Conservation (phyloP, 2,888 invertebrate species). For the Odontomyia ornata region DNA sequence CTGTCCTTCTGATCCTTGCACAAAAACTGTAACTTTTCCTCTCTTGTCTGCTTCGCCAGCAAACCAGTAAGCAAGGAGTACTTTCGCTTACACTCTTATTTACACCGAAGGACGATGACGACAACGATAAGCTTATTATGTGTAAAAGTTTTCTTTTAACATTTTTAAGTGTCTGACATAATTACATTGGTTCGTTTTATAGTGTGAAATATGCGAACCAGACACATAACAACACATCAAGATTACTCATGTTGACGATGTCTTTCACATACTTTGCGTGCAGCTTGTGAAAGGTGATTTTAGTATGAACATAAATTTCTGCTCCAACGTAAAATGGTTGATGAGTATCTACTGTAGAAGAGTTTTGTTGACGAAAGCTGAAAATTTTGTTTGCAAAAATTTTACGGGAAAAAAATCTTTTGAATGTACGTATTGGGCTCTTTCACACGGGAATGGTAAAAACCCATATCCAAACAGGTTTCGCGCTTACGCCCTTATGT, state of each 20-base stretch:
- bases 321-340: no score
- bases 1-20: not conserved
- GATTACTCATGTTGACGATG: conserved; percentile 23
- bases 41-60: not conserved
- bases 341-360: no score
- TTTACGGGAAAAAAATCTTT: no score
- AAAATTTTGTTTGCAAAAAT: no score
- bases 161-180: conserved; percentile 48
- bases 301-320: no score
- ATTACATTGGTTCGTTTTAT: conserved; percentile 42
- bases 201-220: conserved; percentile 34
- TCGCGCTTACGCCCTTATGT: no score
- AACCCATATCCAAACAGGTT: no score
- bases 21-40: not conserved
- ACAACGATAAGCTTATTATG: conserved; percentile 48
- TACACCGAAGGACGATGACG: not conserved
- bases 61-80: not conserved
- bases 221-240: conserved; percentile 37
- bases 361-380: no score
- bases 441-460: no score
- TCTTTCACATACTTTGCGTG: not conserved
- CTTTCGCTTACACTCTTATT: not conserved
- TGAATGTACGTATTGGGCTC: no score
- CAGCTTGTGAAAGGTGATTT: no score
- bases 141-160: conserved; percentile 45